A percentile compares a stretch with the other conserved stretches of the same genome.
Conservation (phyloP, 2,888 invertebrate genomes). For the Antheraea yamamai region DNA sequence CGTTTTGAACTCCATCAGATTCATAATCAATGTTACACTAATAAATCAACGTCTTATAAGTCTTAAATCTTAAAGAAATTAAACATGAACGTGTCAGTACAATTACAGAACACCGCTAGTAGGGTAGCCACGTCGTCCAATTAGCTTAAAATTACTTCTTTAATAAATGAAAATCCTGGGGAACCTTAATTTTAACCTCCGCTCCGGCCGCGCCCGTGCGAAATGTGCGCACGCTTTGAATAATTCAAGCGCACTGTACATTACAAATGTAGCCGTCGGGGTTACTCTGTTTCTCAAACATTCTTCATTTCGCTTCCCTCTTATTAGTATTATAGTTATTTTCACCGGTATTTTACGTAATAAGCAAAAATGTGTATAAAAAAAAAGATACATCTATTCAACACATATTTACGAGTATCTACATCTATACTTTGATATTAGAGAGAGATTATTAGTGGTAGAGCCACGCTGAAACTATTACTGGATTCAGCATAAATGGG, state of each 20-base stretch:
- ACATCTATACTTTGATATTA: no score
- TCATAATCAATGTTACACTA: background rate
- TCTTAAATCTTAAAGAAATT: constrained; percentile 31
- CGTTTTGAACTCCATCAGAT: background rate
- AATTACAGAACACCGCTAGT: constrained; percentile 11
- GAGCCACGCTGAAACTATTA: no score
- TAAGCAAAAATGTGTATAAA: background rate
- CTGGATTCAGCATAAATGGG: no score
- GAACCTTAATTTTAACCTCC: constrained; percentile 52
- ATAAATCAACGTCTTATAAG: background rate
- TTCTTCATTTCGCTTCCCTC: constrained; percentile 24
- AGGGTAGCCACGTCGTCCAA: constrained; percentile 37
- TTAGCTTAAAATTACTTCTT: constrained; percentile 58
- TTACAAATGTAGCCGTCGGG: constrained; percentile 34
- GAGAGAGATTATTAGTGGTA: no score
- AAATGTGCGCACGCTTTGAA: constrained; percentile 44
- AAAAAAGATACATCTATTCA: no score
- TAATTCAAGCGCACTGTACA: constrained; percentile 47
- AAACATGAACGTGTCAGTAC: constrained; percentile 34
- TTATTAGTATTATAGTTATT: background rate
- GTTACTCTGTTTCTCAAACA: constrained; percentile 33
- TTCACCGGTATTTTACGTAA: no score
- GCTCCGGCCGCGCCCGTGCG: constrained; percentile 35
- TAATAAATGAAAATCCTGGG: constrained; percentile 56
- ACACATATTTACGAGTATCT: no score